Percentiles rank a stretch among this genome's conserved stretches.
Evolutionary conservation across 1,140 invertebrate species (phyloP).

Genomic region (Globodera rostochiensis): DNA sequence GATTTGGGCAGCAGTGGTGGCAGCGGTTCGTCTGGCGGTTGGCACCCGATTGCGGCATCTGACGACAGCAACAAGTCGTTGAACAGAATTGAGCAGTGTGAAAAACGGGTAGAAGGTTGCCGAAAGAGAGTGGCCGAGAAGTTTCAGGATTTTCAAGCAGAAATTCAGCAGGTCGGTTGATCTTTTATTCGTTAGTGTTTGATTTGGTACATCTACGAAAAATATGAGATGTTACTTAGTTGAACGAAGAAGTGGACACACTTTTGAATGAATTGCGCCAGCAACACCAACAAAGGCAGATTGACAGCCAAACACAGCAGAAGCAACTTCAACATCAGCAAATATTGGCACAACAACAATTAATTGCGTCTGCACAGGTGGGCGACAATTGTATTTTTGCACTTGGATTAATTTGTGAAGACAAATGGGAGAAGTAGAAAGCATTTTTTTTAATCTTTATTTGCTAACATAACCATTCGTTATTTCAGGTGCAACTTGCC

Average conservation of each 20-base stretch:
- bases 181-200: background rate
- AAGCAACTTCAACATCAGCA: conserved; percentile 22
- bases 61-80: background rate
- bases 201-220: background rate
- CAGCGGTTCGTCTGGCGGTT: background rate
- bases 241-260: conserved; percentile 28
- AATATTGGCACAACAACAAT: conserved; percentile 18
- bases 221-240: background rate
- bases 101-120: background rate
- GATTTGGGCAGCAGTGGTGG: background rate
- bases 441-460: too few species aligned
- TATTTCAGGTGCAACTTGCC: conserved; percentile 22
- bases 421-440: too few species aligned
- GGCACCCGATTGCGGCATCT: background rate
- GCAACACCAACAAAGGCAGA: conserved; percentile 27
- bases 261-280: conserved; percentile 28
- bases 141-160: conserved; percentile 11
- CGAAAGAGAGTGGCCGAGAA: conserved; percentile 10
- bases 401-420: too few species aligned
- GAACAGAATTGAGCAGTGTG: background rate
- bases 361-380: conserved; percentile 15
- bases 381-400: background rate
- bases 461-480: too few species aligned
- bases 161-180: conserved; percentile 10
- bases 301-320: conserved; percentile 16